Percentiles rank a stretch among this genome's conserved stretches.
These are phyloP conservation scores for Scartelaos histophorus DNA, from an alignment of 2,113 vertebrate genomes.

Conservation along the genomic window DNA sequence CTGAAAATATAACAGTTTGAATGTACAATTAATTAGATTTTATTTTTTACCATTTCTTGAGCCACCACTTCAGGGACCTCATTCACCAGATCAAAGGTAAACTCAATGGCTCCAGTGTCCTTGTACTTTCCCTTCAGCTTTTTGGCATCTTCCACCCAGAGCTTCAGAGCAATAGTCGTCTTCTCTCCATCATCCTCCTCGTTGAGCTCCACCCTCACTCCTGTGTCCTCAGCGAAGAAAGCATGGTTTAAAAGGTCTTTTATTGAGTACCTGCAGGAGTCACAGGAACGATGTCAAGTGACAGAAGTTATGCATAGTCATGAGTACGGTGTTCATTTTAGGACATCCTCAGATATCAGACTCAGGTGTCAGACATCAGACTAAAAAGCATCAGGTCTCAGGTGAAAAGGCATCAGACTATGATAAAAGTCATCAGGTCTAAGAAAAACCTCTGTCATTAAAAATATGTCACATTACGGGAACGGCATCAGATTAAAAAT, in stretches of 20 bases:
- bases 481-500: too few relatives aligned
- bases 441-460: too few relatives aligned
- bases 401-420: too few relatives aligned
- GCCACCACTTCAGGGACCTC: conserved; percentile 95
- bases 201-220: conserved; percentile 95
- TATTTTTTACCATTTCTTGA: conserved; percentile 92
- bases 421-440: too few relatives aligned
- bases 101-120: conserved; percentile 97
- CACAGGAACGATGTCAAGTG: not conserved
- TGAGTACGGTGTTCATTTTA: too few relatives aligned
- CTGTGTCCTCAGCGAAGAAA: conserved; percentile 98
- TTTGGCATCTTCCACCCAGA: conserved; percentile 98
- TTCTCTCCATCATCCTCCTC: conserved; percentile 96
- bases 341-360: too few relatives aligned
- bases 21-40: too few relatives aligned
- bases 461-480: too few relatives aligned
- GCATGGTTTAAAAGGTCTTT: conserved; percentile 97
- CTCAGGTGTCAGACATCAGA: too few relatives aligned
- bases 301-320: too few relatives aligned
- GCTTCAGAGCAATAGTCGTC: conserved; percentile 90
- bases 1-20: too few relatives aligned
- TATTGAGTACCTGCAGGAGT: conserved; percentile 89
- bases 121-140: conserved; percentile 98
- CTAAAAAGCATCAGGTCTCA: too few relatives aligned
- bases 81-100: conserved; percentile 91